phyloP scores from a whole-genome alignment of 2,113 vertebrate genomes.

The Nycticryphes semicollaris region DNA sequence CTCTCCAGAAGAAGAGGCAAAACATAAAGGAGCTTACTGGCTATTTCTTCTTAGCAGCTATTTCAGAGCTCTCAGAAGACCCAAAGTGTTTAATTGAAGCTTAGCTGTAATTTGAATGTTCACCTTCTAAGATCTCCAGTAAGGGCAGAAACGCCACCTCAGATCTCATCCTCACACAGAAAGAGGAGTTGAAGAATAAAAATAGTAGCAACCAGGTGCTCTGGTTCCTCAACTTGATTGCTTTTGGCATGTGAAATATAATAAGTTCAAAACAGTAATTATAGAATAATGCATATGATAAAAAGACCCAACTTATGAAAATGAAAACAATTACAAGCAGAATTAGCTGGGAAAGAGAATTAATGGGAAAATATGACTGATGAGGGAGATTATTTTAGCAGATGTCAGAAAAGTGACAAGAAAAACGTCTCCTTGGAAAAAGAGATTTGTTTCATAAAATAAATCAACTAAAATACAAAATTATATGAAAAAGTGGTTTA shows the following conservation, averaged over 20 bases:
- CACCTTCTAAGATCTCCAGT: background rate
- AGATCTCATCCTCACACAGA: background rate
- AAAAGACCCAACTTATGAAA: slow-evolving; percentile 7
- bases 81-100: background rate
- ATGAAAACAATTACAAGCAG: slow-evolving; percentile 17
- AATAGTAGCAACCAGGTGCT: slow-evolving; percentile 48
- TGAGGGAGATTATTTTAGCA: slow-evolving; percentile 32
- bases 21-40: background rate
- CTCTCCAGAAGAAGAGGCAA: background rate
- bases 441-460: background rate
- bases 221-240: slow-evolving; percentile 16
- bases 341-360: slow-evolving; percentile 20
- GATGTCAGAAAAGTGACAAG: slow-evolving; percentile 15
- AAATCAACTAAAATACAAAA: background rate
- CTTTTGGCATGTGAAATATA: slow-evolving; percentile 47
- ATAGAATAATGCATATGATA: slow-evolving; percentile 27
- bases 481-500: background rate
- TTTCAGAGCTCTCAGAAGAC: background rate
- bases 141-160: background rate
- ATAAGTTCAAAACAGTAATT: slow-evolving; percentile 56
- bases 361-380: slow-evolving; percentile 44
- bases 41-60: background rate
- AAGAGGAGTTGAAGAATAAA: slow-evolving; percentile 1
- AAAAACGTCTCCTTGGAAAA: background rate
- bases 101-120: background rate